Evolutionary conservation across 2,888 invertebrate genomes (phyloP).

Genomic region (Coenonympha arcania): DNA sequence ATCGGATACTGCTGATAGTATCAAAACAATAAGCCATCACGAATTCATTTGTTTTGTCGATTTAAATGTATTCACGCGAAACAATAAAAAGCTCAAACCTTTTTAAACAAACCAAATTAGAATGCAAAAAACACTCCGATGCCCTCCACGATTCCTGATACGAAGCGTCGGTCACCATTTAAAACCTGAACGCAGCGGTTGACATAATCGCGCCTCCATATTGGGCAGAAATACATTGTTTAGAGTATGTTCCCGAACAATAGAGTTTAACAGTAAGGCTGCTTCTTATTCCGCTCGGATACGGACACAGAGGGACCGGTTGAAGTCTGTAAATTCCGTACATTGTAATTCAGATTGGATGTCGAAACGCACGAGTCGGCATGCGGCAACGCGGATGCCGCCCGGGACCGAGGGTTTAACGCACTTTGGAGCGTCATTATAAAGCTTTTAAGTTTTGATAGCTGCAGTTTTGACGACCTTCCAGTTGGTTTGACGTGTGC

Average conservation of each 20-base stretch:
- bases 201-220: conserved; percentile 69
- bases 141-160: conserved; percentile 46
- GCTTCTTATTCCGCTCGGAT: conserved; percentile 71
- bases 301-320: conserved; percentile 52
- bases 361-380: conserved; percentile 65
- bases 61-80: too few relatives aligned
- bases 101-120: conserved; percentile 33
- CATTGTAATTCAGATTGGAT: conserved; percentile 70
- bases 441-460: conserved; percentile 17
- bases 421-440: conserved; percentile 31
- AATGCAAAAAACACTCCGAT: conserved; percentile 43
- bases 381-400: conserved; percentile 64
- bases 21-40: too few relatives aligned
- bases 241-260: conserved; percentile 60
- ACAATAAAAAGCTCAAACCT: conserved; percentile 13
- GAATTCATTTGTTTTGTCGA: too few relatives aligned
- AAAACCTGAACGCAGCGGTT: conserved; percentile 67
- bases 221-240: conserved; percentile 71
- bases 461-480: too few relatives aligned
- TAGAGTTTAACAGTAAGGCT: conserved; percentile 69
- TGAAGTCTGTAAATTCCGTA: conserved; percentile 60
- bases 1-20: too few relatives aligned
- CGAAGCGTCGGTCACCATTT: conserved; percentile 55
- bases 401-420: conserved; percentile 34
- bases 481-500: too few relatives aligned